phyloP scores from a whole-genome alignment of 2,888 invertebrate species.

The Odontocolon sp. region DNA sequence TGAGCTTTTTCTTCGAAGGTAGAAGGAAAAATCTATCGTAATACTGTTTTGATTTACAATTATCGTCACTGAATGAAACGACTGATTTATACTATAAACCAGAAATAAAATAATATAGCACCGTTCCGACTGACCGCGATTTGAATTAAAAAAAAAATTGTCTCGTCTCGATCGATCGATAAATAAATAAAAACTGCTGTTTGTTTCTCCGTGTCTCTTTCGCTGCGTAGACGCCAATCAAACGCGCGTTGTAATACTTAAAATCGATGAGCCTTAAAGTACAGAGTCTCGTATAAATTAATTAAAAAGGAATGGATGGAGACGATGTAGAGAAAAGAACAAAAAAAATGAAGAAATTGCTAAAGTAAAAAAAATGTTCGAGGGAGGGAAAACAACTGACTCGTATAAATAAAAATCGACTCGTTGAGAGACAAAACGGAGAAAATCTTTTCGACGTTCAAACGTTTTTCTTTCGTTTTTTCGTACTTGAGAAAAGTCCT shows the following conservation, averaged over 20 bases:
- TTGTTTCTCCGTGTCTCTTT: not conserved
- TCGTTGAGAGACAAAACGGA: conserved; percentile 14
- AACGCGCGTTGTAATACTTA: conserved; percentile 54
- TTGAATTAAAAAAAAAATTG: not conserved
- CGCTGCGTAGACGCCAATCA: conserved; percentile 50
- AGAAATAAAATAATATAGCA: conserved; percentile 26
- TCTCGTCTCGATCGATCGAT: not conserved
- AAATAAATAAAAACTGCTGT: not conserved
- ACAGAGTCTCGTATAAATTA: conserved; percentile 59
- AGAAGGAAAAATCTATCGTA: conserved; percentile 26
- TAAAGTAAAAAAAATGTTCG: not conserved
- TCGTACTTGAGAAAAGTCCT: not conserved
- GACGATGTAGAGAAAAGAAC: conserved; percentile 2
- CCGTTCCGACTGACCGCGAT: not conserved
- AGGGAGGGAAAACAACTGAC: too few relatives aligned
- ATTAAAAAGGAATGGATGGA: conserved; percentile 55
- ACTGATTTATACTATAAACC: conserved; percentile 35
- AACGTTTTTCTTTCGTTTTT: not conserved
- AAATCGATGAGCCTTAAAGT: conserved; percentile 55
- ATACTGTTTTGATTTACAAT: conserved; percentile 47
- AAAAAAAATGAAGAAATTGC: conserved; percentile 2
- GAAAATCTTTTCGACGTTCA: not conserved
- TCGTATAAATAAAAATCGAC: too few relatives aligned
- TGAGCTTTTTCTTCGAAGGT: not conserved
- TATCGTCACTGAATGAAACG: conserved; percentile 15